These are phyloP conservation scores for Spilogale gracilis DNA, from an alignment of 2,113 vertebrate species.

Conservation along the genomic window DNA sequence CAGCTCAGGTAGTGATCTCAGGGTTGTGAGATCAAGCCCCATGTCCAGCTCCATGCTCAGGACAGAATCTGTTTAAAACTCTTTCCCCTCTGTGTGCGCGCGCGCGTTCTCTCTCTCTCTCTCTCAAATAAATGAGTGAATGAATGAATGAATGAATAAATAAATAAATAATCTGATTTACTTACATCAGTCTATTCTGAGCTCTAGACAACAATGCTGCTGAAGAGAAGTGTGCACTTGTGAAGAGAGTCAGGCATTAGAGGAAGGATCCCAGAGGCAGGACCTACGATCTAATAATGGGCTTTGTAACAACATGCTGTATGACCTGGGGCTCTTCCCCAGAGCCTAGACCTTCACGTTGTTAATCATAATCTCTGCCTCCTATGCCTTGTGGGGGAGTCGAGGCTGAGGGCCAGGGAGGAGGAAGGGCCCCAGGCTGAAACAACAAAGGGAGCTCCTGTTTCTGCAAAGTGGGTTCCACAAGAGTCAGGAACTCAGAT, in stretches of 20 bases:
- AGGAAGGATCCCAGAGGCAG: background rate
- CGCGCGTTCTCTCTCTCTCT: no score
- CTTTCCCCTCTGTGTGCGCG: background rate
- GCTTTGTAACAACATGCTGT: background rate
- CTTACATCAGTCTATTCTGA: background rate
- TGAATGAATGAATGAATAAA: background rate
- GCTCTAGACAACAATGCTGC: background rate
- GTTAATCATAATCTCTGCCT: background rate
- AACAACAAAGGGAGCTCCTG: background rate
- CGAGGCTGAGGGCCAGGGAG: background rate
- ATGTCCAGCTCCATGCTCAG: background rate
- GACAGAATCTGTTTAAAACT: background rate
- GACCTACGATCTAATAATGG: conserved; percentile 33
- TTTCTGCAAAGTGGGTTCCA: conserved; percentile 3
- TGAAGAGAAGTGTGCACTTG: background rate
- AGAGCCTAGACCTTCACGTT: background rate
- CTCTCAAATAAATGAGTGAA: no score
- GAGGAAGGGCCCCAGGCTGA: background rate
- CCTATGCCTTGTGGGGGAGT: background rate
- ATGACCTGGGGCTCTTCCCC: background rate
- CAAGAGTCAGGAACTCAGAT: background rate
- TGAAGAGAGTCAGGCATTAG: background rate
- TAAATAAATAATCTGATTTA: background rate
- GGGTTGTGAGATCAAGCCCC: background rate
- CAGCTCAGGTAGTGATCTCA: background rate